These are phyloP conservation scores for Amphibalanus amphitrite DNA, from an alignment of 1,140 invertebrate genomes.

Conservation along the genomic window DNA sequence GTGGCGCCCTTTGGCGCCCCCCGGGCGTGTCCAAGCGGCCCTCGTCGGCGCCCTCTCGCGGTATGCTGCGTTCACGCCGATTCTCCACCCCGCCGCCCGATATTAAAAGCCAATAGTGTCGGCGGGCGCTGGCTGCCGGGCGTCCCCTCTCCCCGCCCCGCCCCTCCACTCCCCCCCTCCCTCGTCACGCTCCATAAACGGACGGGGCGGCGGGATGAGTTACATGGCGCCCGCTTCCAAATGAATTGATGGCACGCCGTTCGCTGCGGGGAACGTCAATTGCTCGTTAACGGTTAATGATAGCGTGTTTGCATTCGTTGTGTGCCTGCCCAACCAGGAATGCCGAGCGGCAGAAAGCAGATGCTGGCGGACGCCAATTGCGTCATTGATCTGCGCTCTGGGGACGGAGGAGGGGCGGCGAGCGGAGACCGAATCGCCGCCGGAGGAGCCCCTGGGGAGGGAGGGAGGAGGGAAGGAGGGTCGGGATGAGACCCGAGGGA, in stretches of 20 bases:
- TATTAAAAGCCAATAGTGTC: neutral
- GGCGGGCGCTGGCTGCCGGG: no score
- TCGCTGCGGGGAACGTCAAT: neutral
- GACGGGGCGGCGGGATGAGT: neutral
- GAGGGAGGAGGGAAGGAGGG: no score
- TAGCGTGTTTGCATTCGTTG: neutral
- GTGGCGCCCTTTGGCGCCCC: no score
- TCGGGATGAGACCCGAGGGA: no score
- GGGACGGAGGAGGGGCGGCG: no score
- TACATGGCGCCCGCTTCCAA: neutral
- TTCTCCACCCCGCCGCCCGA: neutral
- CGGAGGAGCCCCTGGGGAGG: no score
- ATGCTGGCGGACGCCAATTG: neutral
- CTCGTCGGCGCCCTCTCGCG: neutral
- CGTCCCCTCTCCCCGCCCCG: neutral
- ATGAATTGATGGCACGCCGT: neutral
- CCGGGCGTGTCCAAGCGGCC: neutral
- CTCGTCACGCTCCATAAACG: neutral
- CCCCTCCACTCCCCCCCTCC: neutral
- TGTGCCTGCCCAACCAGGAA: neutral
- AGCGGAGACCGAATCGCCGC: neutral
- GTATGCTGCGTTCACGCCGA: neutral
- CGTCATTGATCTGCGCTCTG: neutral
- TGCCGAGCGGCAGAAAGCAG: neutral
- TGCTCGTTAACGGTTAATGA: slow-evolving; percentile 1